Evolutionary conservation across 2,888 invertebrate genomes (phyloP), one percentile per base, ranked within the genome.

Genomic region (Tinea trinotella): DNA sequence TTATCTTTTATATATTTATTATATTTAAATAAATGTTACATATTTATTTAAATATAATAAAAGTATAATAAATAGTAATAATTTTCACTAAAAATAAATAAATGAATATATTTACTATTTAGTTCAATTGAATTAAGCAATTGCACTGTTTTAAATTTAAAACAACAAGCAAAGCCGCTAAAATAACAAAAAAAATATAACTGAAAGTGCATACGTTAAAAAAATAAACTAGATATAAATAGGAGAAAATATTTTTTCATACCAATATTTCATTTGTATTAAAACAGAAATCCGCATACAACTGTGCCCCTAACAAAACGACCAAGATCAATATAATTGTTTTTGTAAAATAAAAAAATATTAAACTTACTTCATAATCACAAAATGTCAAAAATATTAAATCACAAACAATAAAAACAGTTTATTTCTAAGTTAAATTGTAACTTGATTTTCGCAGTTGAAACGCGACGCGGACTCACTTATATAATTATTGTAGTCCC

Each of bases 401-500:
- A 10, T 30, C 30, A 4, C 30, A 30, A 30, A 30, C n/a, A 30
- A 30, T 4, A 30, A 10, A 30, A 30, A 30, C 7, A 4, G 7
- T 30, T 30, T 10, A 30, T 30, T 30, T 30, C n/a, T 30, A 30
- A 10, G 30, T 10, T 30, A 30, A 30, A 30, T 30, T 30, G 30
- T 30, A 10, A 30, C 9, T 30, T 30, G 22, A 30, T 10, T 30
- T n/a, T 30, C 30, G 30, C 30, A 30, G 30, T 30, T 30, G n/a
- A n/a, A 30, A 30, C 30, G 30, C 30, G 30, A 30, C 7, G 30
- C 30, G 30, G 40, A 13, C n/a, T 10, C 10, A 9, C 74, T 84
- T 84, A 84, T 75, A 76, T 83, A 83, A 79, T 74, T 72, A 68
- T 74, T 58, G 12, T 66, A 61, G 63, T 58, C 61, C 59, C 20